These are phyloP conservation scores for Ascaphus truei DNA, from an alignment of 2,113 vertebrate genomes.

Conservation along the genomic window DNA sequence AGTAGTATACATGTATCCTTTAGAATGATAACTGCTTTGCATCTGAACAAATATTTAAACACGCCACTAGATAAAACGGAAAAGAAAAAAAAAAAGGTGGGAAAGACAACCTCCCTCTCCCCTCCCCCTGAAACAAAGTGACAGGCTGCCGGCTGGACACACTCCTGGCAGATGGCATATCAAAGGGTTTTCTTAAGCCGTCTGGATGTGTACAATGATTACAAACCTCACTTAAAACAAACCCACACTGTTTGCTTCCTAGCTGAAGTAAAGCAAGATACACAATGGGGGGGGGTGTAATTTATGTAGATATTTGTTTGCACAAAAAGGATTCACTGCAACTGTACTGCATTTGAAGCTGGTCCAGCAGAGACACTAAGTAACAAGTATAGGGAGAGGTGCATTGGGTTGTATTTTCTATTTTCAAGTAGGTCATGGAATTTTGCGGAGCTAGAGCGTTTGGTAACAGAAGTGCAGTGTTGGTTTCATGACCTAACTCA, in stretches of 20 bases:
- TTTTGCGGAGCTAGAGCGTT: too few relatives aligned
- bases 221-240: conserved; percentile 67
- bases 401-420: too few relatives aligned
- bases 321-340: too few relatives aligned
- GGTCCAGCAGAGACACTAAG: too few relatives aligned
- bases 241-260: conserved; percentile 65
- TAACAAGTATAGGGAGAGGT: too few relatives aligned
- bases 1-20: too few relatives aligned
- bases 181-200: conserved; percentile 74
- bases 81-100: conserved; percentile 44
- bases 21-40: conserved; percentile 37
- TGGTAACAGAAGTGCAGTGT: too few relatives aligned
- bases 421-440: too few relatives aligned
- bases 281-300: conserved; percentile 27
- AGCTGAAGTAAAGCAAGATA: conserved; percentile 38
- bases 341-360: too few relatives aligned
- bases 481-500: too few relatives aligned
- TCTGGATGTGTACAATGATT: conserved; percentile 77
- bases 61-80: conserved; percentile 33
- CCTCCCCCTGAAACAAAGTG: conserved; percentile 60
- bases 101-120: conserved; percentile 52
- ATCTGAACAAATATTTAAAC: conserved; percentile 46
- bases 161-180: conserved; percentile 81
- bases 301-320: too few relatives aligned
- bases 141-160: conserved; percentile 71